Conservation (phyloP, 2,113 vertebrate species). For the Prinia subflava region DNA sequence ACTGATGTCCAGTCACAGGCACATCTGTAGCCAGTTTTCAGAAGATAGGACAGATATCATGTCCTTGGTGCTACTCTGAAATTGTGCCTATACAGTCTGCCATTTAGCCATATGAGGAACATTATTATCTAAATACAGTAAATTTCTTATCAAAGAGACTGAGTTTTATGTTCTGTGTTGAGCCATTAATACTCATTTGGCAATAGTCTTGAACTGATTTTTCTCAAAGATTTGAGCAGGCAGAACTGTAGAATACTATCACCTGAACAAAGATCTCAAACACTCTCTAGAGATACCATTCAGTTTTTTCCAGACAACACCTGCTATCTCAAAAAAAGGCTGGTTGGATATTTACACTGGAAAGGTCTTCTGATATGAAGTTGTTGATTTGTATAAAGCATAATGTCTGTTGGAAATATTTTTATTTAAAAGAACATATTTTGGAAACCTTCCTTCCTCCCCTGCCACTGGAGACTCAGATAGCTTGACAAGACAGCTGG, state of each 20-base stretch:
- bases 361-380: neutral
- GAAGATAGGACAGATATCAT: neutral
- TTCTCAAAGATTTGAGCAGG: neutral
- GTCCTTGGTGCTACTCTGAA: neutral
- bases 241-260: neutral
- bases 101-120: neutral
- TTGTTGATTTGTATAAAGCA: neutral
- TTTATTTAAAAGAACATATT: neutral
- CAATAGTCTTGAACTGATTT: neutral
- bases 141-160: neutral
- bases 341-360: neutral
- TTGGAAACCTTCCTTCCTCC: neutral
- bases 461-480: neutral
- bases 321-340: neutral
- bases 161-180: neutral
- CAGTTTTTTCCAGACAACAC: neutral
- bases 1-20: neutral
- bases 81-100: neutral
- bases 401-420: neutral
- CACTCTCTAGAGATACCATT: neutral
- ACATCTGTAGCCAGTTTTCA: slow-evolving; percentile 14
- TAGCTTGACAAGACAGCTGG: neutral
- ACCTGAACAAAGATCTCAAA: neutral
- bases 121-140: neutral
- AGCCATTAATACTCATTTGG: neutral